phyloP scores from a whole-genome alignment of 1,140 invertebrate genomes.

The Cydia pomonella region DNA sequence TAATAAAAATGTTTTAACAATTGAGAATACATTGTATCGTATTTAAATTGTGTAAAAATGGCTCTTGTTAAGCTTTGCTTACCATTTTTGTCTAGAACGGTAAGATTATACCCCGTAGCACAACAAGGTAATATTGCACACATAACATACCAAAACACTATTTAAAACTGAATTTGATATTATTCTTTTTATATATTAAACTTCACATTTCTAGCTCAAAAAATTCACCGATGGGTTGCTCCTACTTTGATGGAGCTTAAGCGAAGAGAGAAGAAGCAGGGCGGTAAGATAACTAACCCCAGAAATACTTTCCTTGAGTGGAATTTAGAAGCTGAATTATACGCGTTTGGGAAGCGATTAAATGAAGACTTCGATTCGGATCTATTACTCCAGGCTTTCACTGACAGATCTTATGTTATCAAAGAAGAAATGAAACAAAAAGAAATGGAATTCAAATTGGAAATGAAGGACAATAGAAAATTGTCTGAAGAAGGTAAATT shows the following conservation, averaged over 20 bases:
- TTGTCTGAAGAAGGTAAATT: conserved; percentile 84
- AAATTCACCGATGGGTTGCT: conserved; percentile 71
- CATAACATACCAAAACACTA: neutral
- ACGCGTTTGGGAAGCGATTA: conserved; percentile 91
- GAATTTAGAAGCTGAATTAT: conserved; percentile 95
- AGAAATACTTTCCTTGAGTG: conserved; percentile 88
- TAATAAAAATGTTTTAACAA: conserved; percentile 13
- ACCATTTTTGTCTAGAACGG: neutral
- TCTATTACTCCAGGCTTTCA: conserved; percentile 88
- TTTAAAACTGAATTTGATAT: neutral
- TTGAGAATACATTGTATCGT: neutral
- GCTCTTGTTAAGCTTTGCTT: conserved; percentile 26
- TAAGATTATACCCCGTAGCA: conserved; percentile 6
- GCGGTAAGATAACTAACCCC: conserved; percentile 63
- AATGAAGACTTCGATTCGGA: conserved; percentile 90
- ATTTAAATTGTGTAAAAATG: conserved; percentile 1
- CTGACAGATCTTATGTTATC: conserved; percentile 89
- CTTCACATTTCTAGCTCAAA: conserved; percentile 51
- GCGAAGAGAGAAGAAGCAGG: conserved; percentile 58
- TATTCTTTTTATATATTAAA: conserved; percentile 6
- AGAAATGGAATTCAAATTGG: conserved; percentile 85
- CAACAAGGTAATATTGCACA: neutral
- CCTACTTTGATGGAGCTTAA: conserved; percentile 68
- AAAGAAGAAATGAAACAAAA: conserved; percentile 85
- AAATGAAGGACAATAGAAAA: conserved; percentile 85